Percentiles rank a stretch among this genome's conserved stretches.
Evolutionary conservation across 2,797 vertebrate species (phyloP).

Genomic region (Delichon dasypus): DNA sequence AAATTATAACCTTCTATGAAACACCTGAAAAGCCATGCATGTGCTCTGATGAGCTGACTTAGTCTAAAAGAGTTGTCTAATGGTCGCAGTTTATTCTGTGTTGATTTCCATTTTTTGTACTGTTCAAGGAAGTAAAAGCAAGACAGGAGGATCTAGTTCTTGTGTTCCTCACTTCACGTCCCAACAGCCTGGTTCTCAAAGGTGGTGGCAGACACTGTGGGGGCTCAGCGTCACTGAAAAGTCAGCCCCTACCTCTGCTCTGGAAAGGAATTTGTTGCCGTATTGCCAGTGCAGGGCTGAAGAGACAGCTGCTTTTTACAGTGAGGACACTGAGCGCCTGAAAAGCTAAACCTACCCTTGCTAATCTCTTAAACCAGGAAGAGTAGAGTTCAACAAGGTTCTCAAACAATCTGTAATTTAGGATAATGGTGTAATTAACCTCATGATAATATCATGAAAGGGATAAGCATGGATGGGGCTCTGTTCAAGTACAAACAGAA

Average conservation of each 20-base stretch:
- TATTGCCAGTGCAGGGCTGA: not conserved
- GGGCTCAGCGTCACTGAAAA: not conserved
- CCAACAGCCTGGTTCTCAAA: not conserved
- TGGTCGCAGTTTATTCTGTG: not conserved
- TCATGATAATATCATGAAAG: not conserved
- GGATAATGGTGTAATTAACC: not conserved
- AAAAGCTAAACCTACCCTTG: not conserved
- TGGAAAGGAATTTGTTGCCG: not conserved
- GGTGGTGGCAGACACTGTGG: not conserved
- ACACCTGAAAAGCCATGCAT: not conserved
- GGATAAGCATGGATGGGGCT: not conserved
- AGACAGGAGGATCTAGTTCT: not conserved
- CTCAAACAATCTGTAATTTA: not conserved
- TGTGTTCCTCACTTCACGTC: not conserved
- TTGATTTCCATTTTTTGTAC: not conserved
- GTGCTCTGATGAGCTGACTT: not conserved
- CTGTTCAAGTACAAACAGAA: not conserved
- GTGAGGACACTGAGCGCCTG: not conserved
- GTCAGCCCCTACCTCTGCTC: not conserved
- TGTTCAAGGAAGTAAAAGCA: not conserved
- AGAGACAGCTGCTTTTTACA: not conserved
- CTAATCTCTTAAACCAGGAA: not conserved
- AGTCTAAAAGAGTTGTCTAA: not conserved
- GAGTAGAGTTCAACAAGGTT: not conserved
- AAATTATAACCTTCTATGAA: not conserved